Percentiles rank a stretch among this genome's conserved stretches.
Evolutionary conservation across 2,888 invertebrate species (phyloP).

Genomic region (Rosalia funebris): DNA sequence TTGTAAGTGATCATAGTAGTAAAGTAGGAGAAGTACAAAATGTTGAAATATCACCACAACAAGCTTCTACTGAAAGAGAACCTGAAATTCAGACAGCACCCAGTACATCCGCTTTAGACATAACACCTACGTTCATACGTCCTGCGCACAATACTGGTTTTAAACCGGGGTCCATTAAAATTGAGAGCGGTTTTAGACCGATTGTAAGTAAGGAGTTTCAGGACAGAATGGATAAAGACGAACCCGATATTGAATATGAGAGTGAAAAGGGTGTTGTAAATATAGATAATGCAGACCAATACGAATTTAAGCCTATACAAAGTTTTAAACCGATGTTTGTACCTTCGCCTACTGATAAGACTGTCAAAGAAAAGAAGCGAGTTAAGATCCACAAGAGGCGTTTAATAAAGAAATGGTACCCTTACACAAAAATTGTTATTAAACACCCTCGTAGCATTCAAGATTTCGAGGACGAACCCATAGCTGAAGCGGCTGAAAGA

Average conservation of each 20-base stretch:
- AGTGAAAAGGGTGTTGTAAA: conserved; percentile 64
- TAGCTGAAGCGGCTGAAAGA: conserved; percentile 77
- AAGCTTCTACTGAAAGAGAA: conserved; percentile 58
- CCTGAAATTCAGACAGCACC: conserved; percentile 50
- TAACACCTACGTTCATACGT: conserved; percentile 39
- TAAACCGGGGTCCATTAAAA: conserved; percentile 81
- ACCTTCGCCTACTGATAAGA: conserved; percentile 78
- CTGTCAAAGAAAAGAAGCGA: conserved; percentile 57
- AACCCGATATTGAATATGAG: conserved; percentile 63
- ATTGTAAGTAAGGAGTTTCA: conserved; percentile 71
- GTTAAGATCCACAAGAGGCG: conserved; percentile 50
- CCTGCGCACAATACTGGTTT: conserved; percentile 81
- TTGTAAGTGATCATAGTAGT: conserved; percentile 14
- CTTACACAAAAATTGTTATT: conserved; percentile 44
- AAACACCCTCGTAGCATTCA: conserved; percentile 41
- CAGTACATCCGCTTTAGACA: conserved; percentile 33
- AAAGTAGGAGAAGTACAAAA: conserved; percentile 41
- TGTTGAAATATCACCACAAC: conserved; percentile 58
- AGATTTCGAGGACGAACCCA: conserved; percentile 61
- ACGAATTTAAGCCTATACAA: conserved; percentile 68
- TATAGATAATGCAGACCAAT: conserved; percentile 62
- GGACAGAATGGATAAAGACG: conserved; percentile 65
- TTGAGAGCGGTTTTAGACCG: conserved; percentile 87
- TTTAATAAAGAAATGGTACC: conserved; percentile 52
- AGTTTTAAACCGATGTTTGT: conserved; percentile 84